These are phyloP conservation scores for Ceyx erithaca DNA, from an alignment of 2,797 vertebrate genomes.

Conservation along the genomic window DNA sequence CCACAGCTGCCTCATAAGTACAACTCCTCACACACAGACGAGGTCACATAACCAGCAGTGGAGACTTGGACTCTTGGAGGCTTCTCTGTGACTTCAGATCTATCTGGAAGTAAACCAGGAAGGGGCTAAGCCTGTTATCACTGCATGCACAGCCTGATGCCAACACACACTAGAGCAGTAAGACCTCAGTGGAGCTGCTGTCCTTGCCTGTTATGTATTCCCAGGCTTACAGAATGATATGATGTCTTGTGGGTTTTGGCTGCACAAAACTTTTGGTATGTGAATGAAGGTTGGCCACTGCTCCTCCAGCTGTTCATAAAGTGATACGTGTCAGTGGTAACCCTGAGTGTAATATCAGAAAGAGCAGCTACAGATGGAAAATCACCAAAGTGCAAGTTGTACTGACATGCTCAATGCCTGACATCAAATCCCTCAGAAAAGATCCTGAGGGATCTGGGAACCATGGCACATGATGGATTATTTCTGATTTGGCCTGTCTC, in stretches of 20 bases:
- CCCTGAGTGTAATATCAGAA: background rate
- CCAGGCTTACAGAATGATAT: background rate
- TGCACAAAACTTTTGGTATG: background rate
- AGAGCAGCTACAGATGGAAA: slow-evolving; percentile 55
- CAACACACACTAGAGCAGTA: accelerated
- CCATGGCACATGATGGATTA: slow-evolving; percentile 68
- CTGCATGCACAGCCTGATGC: background rate
- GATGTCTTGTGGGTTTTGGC: background rate
- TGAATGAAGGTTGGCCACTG: background rate
- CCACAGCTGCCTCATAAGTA: background rate
- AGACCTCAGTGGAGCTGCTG: background rate
- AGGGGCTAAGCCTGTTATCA: background rate
- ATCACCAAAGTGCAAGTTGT: slow-evolving; percentile 34
- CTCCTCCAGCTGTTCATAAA: slow-evolving; percentile 47
- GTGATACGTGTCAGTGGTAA: background rate
- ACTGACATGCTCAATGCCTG: background rate
- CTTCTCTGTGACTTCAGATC: background rate
- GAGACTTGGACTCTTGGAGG: background rate
- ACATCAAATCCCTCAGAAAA: slow-evolving; percentile 47
- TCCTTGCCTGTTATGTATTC: background rate
- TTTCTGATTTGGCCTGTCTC: slow-evolving; percentile 63
- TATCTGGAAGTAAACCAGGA: background rate
- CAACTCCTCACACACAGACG: background rate
- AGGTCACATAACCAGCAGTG: background rate
- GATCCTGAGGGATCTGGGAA: slow-evolving; percentile 61